These are phyloP conservation scores for Cettia cetti DNA, from an alignment of 2,113 vertebrate species.

Conservation along the genomic window DNA sequence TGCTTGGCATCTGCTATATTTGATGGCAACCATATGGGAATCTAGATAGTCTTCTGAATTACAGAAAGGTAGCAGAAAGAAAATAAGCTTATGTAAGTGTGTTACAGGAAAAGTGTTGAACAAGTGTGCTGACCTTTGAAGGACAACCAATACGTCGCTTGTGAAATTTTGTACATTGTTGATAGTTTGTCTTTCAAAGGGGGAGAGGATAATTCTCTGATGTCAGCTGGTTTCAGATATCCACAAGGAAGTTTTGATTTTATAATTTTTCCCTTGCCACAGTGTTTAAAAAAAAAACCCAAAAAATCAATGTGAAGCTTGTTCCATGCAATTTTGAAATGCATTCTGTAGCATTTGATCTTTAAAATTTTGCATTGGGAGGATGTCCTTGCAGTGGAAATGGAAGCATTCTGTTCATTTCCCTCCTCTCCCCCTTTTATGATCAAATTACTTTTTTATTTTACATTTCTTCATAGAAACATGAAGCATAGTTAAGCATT, in stretches of 20 bases:
- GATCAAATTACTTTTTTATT: not conserved
- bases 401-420: not conserved
- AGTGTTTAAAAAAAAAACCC: not conserved
- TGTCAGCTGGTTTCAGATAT: not conserved
- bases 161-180: not conserved
- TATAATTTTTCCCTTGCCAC: not conserved
- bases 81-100: slow-evolving; percentile 37
- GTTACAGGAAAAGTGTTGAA: not conserved
- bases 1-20: slow-evolving; percentile 70
- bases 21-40: slow-evolving; percentile 63
- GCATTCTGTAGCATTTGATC: not conserved
- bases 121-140: slow-evolving; percentile 25
- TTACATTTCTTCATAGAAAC: not conserved
- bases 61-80: slow-evolving; percentile 40
- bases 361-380: not conserved
- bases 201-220: not conserved
- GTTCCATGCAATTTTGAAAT: not conserved
- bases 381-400: not conserved
- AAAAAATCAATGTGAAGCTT: not conserved
- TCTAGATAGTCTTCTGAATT: slow-evolving; percentile 63
- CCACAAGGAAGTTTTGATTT: not conserved
- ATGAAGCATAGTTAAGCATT: not conserved
- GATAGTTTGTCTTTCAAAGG: not conserved
- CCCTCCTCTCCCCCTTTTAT: not conserved
- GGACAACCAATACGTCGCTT: not conserved